These are phyloP conservation scores for Semaprochilodus insignis DNA, from an alignment of 2,797 vertebrate species.

Conservation along the genomic window DNA sequence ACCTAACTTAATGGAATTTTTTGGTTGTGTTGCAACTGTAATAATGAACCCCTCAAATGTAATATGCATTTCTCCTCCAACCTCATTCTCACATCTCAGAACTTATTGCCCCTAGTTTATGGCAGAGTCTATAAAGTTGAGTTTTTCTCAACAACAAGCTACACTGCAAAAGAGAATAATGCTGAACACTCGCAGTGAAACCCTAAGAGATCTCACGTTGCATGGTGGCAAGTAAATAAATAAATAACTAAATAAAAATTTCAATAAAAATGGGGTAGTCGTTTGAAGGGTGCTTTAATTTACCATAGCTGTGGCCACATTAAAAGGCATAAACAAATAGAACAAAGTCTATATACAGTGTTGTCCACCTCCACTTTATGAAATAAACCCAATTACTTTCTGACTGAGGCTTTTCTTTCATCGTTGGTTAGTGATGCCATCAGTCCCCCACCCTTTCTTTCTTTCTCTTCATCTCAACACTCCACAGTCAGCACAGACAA, in stretches of 20 bases:
- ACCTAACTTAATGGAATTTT: slow-evolving; percentile 32
- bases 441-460: slow-evolving; percentile 6
- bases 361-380: slow-evolving; percentile 33
- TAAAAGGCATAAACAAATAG: slow-evolving; percentile 48
- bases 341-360: slow-evolving; percentile 23
- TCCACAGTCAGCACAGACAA: slow-evolving; percentile 56
- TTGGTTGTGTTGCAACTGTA: slow-evolving; percentile 22
- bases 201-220: slow-evolving; percentile 56
- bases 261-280: slow-evolving; percentile 49
- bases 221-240: slow-evolving; percentile 30
- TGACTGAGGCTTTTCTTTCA: slow-evolving; percentile 40
- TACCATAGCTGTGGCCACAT: slow-evolving; percentile 46
- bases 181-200: slow-evolving; percentile 46
- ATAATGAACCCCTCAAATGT: not conserved
- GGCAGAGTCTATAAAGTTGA: slow-evolving; percentile 39
- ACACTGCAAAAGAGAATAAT: slow-evolving; percentile 53
- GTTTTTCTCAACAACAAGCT: slow-evolving; percentile 42
- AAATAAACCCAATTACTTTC: slow-evolving; percentile 34
- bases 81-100: slow-evolving; percentile 7
- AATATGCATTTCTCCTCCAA: not conserved
- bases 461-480: slow-evolving; percentile 2
- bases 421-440: slow-evolving; percentile 36
- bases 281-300: slow-evolving; percentile 49
- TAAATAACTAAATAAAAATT: not conserved
- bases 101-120: slow-evolving; percentile 39